These are phyloP conservation scores for Cichlasoma orientale DNA, from an alignment of 2,797 vertebrate genomes.

Conservation along the genomic window DNA sequence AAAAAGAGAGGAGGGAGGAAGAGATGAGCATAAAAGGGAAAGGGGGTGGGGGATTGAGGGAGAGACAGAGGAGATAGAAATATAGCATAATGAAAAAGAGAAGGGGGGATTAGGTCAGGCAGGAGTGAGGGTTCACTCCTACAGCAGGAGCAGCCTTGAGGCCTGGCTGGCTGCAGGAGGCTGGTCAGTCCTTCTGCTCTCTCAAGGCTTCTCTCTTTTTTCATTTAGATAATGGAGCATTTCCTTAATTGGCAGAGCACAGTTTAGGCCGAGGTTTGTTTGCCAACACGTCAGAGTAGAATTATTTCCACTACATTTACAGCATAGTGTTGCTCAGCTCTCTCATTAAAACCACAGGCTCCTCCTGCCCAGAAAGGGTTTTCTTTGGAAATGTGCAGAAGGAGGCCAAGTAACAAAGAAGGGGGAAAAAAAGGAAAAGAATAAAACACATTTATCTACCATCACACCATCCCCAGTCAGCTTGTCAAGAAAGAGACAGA, in stretches of 20 bases:
- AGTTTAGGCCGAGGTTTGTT: conserved; percentile 72
- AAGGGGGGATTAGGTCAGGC: conserved; percentile 53
- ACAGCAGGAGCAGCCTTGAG: conserved; percentile 31
- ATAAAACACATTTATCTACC: conserved; percentile 73
- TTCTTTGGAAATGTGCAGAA: conserved; percentile 54
- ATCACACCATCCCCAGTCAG: conserved; percentile 58
- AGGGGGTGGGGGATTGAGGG: conserved; percentile 45
- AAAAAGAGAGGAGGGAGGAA: conserved; percentile 52
- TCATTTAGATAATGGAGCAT: conserved; percentile 80
- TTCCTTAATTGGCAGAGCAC: conserved; percentile 74
- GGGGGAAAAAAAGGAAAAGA: background rate
- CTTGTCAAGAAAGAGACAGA: conserved; percentile 70
- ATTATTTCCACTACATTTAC: conserved; percentile 77
- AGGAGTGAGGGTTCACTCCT: conserved; percentile 45
- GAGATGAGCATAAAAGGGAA: conserved; percentile 61
- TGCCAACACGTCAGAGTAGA: conserved; percentile 74
- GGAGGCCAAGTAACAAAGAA: conserved; percentile 52
- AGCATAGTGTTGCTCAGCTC: conserved; percentile 54
- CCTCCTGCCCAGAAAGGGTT: conserved; percentile 47
- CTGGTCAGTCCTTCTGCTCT: conserved; percentile 45
- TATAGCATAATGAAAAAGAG: conserved; percentile 57
- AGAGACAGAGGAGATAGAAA: conserved; percentile 62
- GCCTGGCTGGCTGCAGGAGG: conserved; percentile 37
- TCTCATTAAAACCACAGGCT: conserved; percentile 71
- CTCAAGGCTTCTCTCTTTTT: conserved; percentile 54